Evolutionary conservation across 2,797 vertebrate genomes (phyloP).

Genomic region (Coregonus ussuriensis): DNA sequence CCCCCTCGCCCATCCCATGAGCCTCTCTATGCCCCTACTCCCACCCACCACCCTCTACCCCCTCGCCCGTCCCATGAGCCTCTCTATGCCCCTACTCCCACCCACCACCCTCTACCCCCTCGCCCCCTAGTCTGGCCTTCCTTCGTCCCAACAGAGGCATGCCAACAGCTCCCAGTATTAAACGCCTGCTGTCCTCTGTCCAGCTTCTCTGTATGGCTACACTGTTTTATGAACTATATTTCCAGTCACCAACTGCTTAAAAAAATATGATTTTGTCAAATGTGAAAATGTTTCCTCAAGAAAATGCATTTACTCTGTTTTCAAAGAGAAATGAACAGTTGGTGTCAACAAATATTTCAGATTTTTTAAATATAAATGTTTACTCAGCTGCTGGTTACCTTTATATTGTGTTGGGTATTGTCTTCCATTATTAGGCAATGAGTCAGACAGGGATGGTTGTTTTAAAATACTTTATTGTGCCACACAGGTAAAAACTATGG

Average conservation of each 20-base stretch:
- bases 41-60: not conserved
- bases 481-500: slow-evolving; percentile 60
- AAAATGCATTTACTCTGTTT: no score
- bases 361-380: no score
- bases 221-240: no score
- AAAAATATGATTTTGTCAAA: no score
- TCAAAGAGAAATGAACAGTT: no score
- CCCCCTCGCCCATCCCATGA: not conserved
- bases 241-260: no score
- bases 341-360: no score
- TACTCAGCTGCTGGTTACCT: not conserved
- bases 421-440: not conserved
- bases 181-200: not conserved
- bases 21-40: no score
- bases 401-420: not conserved
- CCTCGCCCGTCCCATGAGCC: not conserved
- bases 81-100: no score
- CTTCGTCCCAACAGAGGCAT: slow-evolving; percentile 21
- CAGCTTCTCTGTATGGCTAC: slow-evolving; percentile 4
- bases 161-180: not conserved
- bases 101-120: no score
- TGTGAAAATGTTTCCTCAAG: no score
- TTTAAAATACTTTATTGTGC: slow-evolving; percentile 72
- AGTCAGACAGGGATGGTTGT: not conserved
- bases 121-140: slow-evolving; percentile 22